These are phyloP conservation scores for Spicauda simplicius DNA, from an alignment of 2,888 invertebrate genomes.

Conservation along the genomic window DNA sequence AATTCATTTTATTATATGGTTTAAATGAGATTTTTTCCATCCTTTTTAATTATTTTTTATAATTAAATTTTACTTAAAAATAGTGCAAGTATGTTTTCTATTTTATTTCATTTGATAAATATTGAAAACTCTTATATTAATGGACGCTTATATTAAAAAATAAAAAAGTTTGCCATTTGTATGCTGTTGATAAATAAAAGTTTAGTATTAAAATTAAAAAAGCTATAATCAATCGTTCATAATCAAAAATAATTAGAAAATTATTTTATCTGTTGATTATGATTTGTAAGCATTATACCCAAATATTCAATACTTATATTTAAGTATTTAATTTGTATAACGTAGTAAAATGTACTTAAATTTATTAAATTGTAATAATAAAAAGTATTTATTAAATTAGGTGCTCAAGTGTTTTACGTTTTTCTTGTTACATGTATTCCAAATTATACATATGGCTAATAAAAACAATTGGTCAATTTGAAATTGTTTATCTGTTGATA, in stretches of 20 bases:
- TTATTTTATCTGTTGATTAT: too few relatives aligned
- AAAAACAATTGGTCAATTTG: constrained; percentile 18
- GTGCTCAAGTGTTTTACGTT: constrained; percentile 42
- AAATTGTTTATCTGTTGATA: not conserved
- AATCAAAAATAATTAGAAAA: not conserved
- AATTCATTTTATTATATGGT: too few relatives aligned
- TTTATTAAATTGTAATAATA: not conserved
- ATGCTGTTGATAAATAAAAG: too few relatives aligned
- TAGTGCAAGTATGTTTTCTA: too few relatives aligned
- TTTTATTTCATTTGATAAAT: too few relatives aligned
- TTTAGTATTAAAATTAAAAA: not conserved
- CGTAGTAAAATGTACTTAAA: not conserved
- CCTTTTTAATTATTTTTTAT: too few relatives aligned
- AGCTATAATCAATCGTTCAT: not conserved
- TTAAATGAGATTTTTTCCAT: too few relatives aligned
- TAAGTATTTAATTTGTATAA: not conserved
- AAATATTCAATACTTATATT: not conserved
- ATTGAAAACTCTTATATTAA: too few relatives aligned
- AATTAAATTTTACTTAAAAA: too few relatives aligned
- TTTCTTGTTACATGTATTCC: constrained; percentile 40
- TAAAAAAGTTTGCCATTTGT: too few relatives aligned
- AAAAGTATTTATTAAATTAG: constrained; percentile 22
- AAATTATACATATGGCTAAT: constrained; percentile 26
- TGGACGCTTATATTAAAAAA: too few relatives aligned
- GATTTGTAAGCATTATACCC: not conserved